Conservation (phyloP, 2,113 vertebrate genomes). For the Alethe castanea region DNA sequence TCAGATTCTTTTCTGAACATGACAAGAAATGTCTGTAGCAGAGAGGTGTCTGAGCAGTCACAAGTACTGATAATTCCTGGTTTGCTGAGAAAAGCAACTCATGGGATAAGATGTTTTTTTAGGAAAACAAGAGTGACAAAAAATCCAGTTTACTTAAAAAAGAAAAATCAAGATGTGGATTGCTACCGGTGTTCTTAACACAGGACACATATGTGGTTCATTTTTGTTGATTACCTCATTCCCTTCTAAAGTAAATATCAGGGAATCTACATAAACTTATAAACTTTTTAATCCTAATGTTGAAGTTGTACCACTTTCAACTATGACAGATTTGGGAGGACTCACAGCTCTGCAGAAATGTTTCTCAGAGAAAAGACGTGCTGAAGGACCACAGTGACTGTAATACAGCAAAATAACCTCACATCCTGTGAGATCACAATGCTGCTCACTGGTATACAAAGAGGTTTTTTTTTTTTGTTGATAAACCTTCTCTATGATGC, state of each 20-base stretch:
- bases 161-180: background rate
- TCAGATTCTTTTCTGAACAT: background rate
- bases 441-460: background rate
- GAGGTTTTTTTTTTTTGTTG: rapidly evolving
- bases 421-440: background rate
- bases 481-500: background rate
- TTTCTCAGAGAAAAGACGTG: background rate
- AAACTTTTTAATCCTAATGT: background rate
- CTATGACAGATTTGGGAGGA: background rate
- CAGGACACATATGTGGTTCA: background rate
- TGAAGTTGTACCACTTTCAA: background rate
- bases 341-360: background rate
- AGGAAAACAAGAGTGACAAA: background rate
- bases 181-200: background rate
- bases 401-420: background rate
- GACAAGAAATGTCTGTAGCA: background rate
- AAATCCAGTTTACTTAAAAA: background rate
- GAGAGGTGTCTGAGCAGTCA: background rate
- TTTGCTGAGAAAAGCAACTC: background rate
- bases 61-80: background rate
- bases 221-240: background rate
- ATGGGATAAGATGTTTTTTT: background rate
- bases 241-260: background rate
- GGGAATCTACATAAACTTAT: background rate
- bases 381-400: rapidly evolving